Percentiles rank a stretch among this genome's conserved stretches.
phyloP scores from a whole-genome alignment of 2,113 vertebrate species.

The Poicephalus meyeri region DNA sequence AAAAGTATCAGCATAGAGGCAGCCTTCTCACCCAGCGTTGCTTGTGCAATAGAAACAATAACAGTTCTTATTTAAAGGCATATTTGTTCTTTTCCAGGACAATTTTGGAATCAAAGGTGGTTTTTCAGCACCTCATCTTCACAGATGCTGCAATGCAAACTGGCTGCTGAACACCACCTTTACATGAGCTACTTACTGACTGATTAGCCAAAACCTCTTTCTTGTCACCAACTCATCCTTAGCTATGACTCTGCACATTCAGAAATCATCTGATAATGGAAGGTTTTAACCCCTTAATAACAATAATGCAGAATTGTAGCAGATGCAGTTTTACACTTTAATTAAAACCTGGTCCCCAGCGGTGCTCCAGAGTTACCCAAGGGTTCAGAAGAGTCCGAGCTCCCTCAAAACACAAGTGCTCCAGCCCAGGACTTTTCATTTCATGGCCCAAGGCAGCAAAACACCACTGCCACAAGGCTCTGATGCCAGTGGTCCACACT shows the following conservation, averaged over 20 bases:
- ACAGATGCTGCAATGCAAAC: not conserved
- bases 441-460: rapidly evolving
- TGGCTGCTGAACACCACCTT: not conserved
- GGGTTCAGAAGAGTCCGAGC: not conserved
- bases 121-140: not conserved
- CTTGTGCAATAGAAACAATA: not conserved
- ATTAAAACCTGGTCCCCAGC: not conserved
- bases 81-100: not conserved
- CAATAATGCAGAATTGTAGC: not conserved
- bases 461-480: not conserved
- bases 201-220: not conserved
- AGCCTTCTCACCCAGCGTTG: not conserved
- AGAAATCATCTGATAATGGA: not conserved
- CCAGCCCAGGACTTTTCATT: not conserved
- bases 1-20: not conserved
- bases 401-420: not conserved
- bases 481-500: not conserved
- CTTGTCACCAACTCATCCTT: not conserved
- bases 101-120: not conserved
- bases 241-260: not conserved
- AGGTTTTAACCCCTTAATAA: not conserved
- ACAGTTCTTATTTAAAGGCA: rapidly evolving
- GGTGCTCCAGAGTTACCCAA: not conserved
- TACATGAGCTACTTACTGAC: not conserved
- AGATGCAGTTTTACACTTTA: not conserved